These are phyloP conservation scores for Emydura subglobosa DNA, from an alignment of 2,113 vertebrate genomes.

Conservation along the genomic window DNA sequence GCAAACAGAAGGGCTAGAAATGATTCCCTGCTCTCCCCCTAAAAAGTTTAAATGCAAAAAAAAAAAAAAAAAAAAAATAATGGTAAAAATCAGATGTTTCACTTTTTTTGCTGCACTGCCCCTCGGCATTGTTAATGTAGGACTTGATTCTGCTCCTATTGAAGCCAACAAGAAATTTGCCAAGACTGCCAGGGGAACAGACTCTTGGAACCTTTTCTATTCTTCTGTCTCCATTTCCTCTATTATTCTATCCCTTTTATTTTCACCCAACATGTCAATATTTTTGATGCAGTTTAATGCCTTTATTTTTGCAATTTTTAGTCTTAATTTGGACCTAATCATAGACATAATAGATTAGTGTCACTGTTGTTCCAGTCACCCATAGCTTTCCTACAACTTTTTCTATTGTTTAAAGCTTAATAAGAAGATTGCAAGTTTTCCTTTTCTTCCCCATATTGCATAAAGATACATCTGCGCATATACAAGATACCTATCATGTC, in stretches of 20 bases:
- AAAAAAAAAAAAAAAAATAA: background rate
- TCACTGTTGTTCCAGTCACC: background rate
- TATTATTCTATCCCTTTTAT: background rate
- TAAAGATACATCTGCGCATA: background rate
- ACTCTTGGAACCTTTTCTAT: background rate
- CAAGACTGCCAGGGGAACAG: background rate
- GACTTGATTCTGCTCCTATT: background rate
- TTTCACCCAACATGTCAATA: background rate
- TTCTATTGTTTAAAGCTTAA: background rate
- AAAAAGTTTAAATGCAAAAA: background rate
- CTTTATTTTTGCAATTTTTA: background rate
- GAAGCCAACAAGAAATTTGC: background rate
- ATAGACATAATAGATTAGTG: background rate
- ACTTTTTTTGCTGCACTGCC: background rate
- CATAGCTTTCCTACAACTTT: background rate
- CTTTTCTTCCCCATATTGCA: background rate
- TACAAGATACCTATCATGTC: background rate
- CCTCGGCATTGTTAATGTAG: background rate
- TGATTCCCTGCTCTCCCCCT: rapidly evolving
- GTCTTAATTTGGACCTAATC: background rate
- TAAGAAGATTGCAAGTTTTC: background rate
- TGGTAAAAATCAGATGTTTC: background rate
- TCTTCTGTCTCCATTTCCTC: background rate
- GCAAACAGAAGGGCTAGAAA: background rate
- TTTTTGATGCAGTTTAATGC: background rate